Conservation (phyloP, 2,797 vertebrate genomes). For the Acomys russatus region DNA sequence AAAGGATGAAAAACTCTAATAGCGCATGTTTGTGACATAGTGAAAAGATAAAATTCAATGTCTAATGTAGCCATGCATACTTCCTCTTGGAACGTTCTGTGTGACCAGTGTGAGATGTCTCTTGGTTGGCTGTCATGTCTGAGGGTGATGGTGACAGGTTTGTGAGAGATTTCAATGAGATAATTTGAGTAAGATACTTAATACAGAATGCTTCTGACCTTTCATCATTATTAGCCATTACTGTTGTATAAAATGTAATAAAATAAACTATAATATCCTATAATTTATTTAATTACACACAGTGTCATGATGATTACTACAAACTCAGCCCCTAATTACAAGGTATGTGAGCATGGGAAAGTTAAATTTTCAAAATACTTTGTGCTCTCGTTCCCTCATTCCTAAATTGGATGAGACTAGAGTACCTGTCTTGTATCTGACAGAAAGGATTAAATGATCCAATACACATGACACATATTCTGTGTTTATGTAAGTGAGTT, state of each 20-base stretch:
- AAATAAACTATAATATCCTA: slow-evolving; percentile 33
- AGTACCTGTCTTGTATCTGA: not conserved
- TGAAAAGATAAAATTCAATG: not conserved
- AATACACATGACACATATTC: not conserved
- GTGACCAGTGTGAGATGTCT: not conserved
- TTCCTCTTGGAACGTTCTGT: not conserved
- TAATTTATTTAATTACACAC: slow-evolving; percentile 75
- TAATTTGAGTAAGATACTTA: slow-evolving; percentile 37
- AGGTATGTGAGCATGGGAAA: slow-evolving; percentile 45
- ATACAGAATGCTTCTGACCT: not conserved
- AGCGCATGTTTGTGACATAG: not conserved
- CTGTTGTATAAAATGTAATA: slow-evolving; percentile 15
- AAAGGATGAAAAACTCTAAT: not conserved
- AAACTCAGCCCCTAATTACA: slow-evolving; percentile 58
- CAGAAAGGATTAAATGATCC: slow-evolving; percentile 49
- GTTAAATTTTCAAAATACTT: slow-evolving; percentile 60
- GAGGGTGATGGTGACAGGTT: not conserved
- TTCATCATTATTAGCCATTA: slow-evolving; percentile 18
- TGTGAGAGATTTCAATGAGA: slow-evolving; percentile 48
- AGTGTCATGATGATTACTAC: slow-evolving; percentile 36
- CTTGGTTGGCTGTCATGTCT: not conserved
- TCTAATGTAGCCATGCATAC: not conserved
- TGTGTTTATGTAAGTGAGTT: slow-evolving; percentile 25
- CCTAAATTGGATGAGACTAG: not conserved
- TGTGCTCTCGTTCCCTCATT: not conserved